phyloP scores from a whole-genome alignment of 2,888 invertebrate genomes.

The Lasioglossum marginatum region DNA sequence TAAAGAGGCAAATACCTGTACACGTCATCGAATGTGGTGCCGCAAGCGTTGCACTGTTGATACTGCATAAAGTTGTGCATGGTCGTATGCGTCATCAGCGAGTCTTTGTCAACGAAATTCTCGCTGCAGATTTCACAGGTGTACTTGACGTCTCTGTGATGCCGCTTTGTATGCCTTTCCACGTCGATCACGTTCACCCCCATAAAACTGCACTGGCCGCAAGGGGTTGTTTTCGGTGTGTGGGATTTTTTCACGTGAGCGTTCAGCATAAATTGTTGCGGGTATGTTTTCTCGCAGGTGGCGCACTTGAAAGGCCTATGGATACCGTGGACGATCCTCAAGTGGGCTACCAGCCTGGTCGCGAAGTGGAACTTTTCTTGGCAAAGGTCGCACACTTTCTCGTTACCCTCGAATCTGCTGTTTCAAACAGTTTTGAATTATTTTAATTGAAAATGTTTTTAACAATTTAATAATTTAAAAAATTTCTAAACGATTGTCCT shows the following conservation, averaged over 20 bases:
- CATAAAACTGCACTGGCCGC: constrained; percentile 76
- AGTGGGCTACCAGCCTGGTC: constrained; percentile 77
- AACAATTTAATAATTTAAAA: no score
- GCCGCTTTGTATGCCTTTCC: constrained; percentile 73
- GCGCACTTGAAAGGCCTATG: constrained; percentile 78
- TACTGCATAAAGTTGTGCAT: constrained; percentile 74
- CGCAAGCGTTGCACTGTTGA: constrained; percentile 75
- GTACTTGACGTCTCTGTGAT: constrained; percentile 66
- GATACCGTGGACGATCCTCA: constrained; percentile 76
- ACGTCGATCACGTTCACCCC: constrained; percentile 74
- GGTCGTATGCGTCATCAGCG: constrained; percentile 69
- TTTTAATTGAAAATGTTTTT: no score
- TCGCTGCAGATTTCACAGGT: constrained; percentile 76
- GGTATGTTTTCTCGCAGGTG: constrained; percentile 76
- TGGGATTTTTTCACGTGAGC: constrained; percentile 78
- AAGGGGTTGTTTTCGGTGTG: constrained; percentile 73
- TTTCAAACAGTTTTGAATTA: background rate
- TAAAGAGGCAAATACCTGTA: constrained; percentile 50
- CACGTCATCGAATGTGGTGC: constrained; percentile 73
- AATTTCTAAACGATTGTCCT: background rate
- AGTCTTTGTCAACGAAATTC: constrained; percentile 68
- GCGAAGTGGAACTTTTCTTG: constrained; percentile 77
- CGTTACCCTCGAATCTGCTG: constrained; percentile 71
- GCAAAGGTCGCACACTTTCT: constrained; percentile 76
- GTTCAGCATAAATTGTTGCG: constrained; percentile 79